Percentiles rank a stretch among this genome's conserved stretches.
Conservation (phyloP, 1,140 invertebrate genomes). For the Sitodiplosis mosellana region DNA sequence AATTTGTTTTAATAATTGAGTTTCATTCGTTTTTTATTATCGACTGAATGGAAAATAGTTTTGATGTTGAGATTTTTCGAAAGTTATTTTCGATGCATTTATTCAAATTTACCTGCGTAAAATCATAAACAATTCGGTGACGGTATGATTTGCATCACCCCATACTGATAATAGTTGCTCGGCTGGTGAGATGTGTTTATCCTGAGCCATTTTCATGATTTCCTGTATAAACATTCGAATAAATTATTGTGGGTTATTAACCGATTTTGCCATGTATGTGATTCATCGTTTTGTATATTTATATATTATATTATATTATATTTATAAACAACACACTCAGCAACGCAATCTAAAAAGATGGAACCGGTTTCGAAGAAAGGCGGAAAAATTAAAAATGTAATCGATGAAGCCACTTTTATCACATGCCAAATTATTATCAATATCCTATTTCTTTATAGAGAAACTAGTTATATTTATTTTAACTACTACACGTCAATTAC, state of each 20-base stretch:
- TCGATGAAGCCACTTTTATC: too few relatives aligned
- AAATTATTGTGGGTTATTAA: too few relatives aligned
- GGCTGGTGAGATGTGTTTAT: slow-evolving; percentile 38
- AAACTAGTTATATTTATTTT: too few relatives aligned
- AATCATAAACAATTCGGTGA: slow-evolving; percentile 54
- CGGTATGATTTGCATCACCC: slow-evolving; percentile 62
- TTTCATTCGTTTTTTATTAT: background rate
- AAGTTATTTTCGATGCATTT: background rate
- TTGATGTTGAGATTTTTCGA: background rate
- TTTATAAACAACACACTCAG: background rate
- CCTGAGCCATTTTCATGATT: too few relatives aligned
- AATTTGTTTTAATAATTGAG: background rate
- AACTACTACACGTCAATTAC: too few relatives aligned
- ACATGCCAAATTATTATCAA: too few relatives aligned
- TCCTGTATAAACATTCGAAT: too few relatives aligned
- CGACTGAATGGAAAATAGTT: background rate
- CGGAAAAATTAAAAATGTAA: too few relatives aligned
- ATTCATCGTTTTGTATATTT: slow-evolving; percentile 21
- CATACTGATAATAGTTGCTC: slow-evolving; percentile 54
- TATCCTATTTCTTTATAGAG: too few relatives aligned
- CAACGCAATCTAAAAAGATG: too few relatives aligned
- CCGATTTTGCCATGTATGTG: too few relatives aligned
- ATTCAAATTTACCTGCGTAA: slow-evolving; percentile 26
- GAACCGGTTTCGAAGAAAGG: too few relatives aligned
- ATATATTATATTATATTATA: background rate